Evolutionary conservation across 2,797 vertebrate species (phyloP), one percentile per base, ranked within the genome.

Genomic region (Carcharodon carcharias): DNA sequence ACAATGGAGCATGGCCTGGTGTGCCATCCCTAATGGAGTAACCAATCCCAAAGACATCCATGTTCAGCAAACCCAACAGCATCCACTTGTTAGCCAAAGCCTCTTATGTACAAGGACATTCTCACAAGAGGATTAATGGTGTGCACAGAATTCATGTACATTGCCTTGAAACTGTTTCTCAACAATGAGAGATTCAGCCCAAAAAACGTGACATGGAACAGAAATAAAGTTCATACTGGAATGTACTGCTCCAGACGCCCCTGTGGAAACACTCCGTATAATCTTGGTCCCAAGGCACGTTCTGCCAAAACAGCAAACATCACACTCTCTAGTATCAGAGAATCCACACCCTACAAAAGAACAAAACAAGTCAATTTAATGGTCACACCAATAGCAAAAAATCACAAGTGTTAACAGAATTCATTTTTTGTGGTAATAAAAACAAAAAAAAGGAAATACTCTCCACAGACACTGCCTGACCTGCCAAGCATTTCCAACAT

Each of bases 271-370:
- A 99, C 98, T 35, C 99, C 99, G 0, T 99, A 99, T 58, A 99
- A 98, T 89, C 97, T 98, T 1, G 99, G 99, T 2, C 99, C 99
- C 96, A 99, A 97, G 0, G 97, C 97, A 94, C 99, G 97, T 97
- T 99, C 99, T 0, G 99, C 99, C 96, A 99, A 98, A 97, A 99
- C 99, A 96, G 99, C 99, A 96, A 99, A 99, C 99, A 99, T 99
- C 96, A 99, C 99, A 0, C 99, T 99, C 97, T 99, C 98, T 77
- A 98, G 97, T 23, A 99, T 99, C 97, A 99, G 97, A 0, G 99
- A 99, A 97, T 99, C 99, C 97, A 99, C 98, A 0, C 98, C 99
- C 99, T 99, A 96, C 1, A 82, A 88, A 50, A 50, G 50, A 93
- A 56, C 21, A 65, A 28, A 96, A 97, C 1, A 96, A 85, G 40